Evolutionary conservation across 2,113 vertebrate genomes (phyloP).

Genomic region (Plotosus lineatus): DNA sequence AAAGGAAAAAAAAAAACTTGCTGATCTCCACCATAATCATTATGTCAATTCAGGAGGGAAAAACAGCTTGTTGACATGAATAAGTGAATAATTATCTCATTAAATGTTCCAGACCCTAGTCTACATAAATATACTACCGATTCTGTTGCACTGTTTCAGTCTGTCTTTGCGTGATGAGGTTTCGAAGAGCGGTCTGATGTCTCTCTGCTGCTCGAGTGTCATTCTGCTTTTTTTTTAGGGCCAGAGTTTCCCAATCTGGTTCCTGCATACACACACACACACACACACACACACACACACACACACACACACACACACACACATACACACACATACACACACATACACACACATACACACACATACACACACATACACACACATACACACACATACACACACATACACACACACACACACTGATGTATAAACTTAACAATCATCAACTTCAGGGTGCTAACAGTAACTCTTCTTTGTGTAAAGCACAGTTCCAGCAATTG

Average conservation of each 20-base stretch:
- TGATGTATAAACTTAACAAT: too few relatives aligned
- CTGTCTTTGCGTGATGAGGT: conserved; percentile 80
- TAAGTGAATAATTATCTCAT: not conserved
- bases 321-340: too few relatives aligned
- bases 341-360: too few relatives aligned
- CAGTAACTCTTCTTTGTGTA: too few relatives aligned
- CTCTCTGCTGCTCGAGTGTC: conserved; percentile 80
- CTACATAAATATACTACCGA: conserved; percentile 62
- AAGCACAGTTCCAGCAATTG: too few relatives aligned
- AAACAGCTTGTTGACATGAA: not conserved
- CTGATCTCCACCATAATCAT: not conserved
- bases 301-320: too few relatives aligned
- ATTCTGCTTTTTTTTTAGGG: conserved; percentile 74
- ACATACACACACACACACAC: too few relatives aligned
- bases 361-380: too few relatives aligned
- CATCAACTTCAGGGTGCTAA: too few relatives aligned
- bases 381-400: too few relatives aligned
- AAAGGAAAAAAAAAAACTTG: not conserved
- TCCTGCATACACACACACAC: conserved; percentile 59
- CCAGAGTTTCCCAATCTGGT: conserved; percentile 76
- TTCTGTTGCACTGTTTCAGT: conserved; percentile 69
- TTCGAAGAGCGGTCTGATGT: conserved; percentile 81
- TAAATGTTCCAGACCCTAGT: not conserved
- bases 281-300: not conserved
- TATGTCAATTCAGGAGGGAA: not conserved